Conservation (phyloP, 2,113 vertebrate genomes). For the Colaptes auratus region DNA sequence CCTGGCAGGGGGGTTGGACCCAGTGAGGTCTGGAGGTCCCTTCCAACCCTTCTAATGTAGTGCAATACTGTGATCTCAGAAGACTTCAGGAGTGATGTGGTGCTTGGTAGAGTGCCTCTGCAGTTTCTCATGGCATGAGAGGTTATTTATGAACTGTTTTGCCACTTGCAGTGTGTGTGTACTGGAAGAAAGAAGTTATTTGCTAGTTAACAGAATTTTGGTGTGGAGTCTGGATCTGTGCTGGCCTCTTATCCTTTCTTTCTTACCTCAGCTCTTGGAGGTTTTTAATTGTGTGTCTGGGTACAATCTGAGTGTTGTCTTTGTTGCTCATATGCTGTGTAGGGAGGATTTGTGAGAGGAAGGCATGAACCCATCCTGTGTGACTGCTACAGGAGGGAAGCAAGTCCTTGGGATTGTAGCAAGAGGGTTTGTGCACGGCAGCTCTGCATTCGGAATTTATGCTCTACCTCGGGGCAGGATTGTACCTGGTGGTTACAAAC, state of each 20-base stretch:
- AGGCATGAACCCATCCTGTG: not conserved
- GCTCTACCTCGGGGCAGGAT: accelerated
- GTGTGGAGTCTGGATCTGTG: not conserved
- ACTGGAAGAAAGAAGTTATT: not conserved
- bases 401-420: not conserved
- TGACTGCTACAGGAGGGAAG: not conserved
- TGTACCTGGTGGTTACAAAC: not conserved
- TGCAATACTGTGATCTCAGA: not conserved
- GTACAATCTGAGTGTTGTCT: not conserved
- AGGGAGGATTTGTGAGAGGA: not conserved
- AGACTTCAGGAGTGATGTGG: not conserved
- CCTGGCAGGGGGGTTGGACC: no score
- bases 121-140: not conserved
- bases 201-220: not conserved
- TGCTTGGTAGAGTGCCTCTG: not conserved
- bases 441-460: not conserved
- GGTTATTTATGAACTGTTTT: not conserved
- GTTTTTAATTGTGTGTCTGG: not conserved
- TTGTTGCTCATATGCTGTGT: not conserved
- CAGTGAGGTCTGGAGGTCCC: no score
- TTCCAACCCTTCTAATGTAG: no score
- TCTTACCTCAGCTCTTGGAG: not conserved
- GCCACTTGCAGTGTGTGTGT: not conserved
- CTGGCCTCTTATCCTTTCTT: not conserved
- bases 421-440: not conserved